Base-by-base conservation (phyloP, 1,140 invertebrate species). In the Lamellibrachia luymesi region DNA sequence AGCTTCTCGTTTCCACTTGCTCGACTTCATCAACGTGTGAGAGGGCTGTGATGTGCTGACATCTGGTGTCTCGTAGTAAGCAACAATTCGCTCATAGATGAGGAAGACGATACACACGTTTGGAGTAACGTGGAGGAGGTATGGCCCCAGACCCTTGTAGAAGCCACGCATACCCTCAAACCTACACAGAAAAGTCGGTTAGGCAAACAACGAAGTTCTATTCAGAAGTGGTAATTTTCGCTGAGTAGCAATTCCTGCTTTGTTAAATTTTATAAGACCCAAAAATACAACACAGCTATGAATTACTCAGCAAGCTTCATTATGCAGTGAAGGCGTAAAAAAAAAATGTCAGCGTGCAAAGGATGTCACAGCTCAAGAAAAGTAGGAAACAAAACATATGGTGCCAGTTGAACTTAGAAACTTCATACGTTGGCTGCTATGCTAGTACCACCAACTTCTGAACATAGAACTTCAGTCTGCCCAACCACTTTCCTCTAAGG, bases 81-180 rank as follows among this genome's bases (percentile, higher is more conserved):
- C 64, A 80, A 80, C 64, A 22, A 91, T 91, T 13, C 51, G 98
- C 97, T 99, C 99, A 96, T 99, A 99, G 4, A 98, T 97, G 91
- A 99, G 96, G 97, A 99, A 99, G 22, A 99, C 99, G 94, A 99
- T 97, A 96, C 99, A 98, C 0, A 98, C 98, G 38, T 99, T 98
- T 17, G 99, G 99, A n/a, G 98, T 97, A 91, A 99, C 99, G 94
- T 98, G 97, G 89, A 98, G 96, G 94, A 99, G 97, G 96, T 98
- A 99, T 91, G 98, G 97, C 94, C 97, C 97, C 94, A 99, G 97
- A 94, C 99, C 99, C 97, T 99, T 99, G 97, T 99, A 99, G 97
- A 99, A 98, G 95, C 99, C 99, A 94, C 97, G 96, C 94, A 98
- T 95, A 94, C 98, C 98, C 97, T 99, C 99, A 96, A 97, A 97